These are phyloP conservation scores for Limonius californicus DNA, from an alignment of 1,140 invertebrate genomes.

Conservation along the genomic window DNA sequence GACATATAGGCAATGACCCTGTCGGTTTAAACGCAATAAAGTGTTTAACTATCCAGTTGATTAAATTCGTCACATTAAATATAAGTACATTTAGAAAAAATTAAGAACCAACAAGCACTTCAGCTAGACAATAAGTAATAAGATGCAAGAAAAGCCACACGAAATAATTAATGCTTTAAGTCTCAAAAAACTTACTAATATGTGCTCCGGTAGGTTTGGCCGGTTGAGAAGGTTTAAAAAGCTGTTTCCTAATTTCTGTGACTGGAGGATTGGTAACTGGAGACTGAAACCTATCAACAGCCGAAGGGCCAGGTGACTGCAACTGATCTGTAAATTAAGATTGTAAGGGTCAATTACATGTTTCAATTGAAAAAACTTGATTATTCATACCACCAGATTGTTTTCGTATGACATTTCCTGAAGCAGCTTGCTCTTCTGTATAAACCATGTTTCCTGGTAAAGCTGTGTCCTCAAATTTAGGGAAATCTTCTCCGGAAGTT, in stretches of 20 bases:
- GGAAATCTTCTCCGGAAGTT: slow-evolving; percentile 54
- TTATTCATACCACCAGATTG: background rate
- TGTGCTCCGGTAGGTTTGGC: too few species aligned
- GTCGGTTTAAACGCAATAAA: too few species aligned
- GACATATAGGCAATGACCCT: too few species aligned
- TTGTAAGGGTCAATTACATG: background rate
- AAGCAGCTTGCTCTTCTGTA: slow-evolving; percentile 4
- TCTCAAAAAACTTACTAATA: too few species aligned
- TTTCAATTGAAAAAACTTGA: slow-evolving; percentile 1
- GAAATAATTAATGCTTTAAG: too few species aligned
- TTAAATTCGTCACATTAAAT: too few species aligned
- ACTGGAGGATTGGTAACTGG: slow-evolving; percentile 38
- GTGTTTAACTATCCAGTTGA: too few species aligned
- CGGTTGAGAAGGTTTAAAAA: slow-evolving; percentile 4
- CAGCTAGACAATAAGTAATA: too few species aligned
- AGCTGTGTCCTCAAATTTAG: slow-evolving; percentile 58
- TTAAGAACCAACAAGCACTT: too few species aligned
- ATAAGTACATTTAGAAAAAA: too few species aligned
- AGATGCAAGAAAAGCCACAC: too few species aligned
- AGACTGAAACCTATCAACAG: slow-evolving; percentile 57
- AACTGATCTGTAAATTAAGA: slow-evolving; percentile 13
- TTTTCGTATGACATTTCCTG: background rate
- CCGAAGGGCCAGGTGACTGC: slow-evolving; percentile 51
- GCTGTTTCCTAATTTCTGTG: background rate
- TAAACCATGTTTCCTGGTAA: slow-evolving; percentile 33